Conservation (phyloP, 2,888 invertebrate genomes). For the Pristionchus japonicus region DNA sequence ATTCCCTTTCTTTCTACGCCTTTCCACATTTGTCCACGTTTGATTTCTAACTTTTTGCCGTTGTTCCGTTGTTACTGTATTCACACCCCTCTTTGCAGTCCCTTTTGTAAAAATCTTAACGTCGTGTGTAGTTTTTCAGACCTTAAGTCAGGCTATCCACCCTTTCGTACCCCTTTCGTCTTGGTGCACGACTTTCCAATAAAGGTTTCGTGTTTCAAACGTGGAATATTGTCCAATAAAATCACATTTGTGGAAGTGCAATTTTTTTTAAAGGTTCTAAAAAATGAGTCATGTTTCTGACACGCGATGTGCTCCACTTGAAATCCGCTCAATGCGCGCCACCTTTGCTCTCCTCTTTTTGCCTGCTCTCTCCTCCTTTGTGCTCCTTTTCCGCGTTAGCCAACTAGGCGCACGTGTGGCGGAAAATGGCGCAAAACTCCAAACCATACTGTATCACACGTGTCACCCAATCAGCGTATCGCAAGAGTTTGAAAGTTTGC, state of each 20-base stretch:
- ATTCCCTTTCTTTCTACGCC: not conserved
- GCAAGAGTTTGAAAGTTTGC: not conserved
- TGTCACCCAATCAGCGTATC: not conserved
- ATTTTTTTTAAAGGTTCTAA: not conserved
- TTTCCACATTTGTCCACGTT: not conserved
- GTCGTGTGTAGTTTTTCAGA: conserved; percentile 27
- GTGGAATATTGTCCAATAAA: too few relatives aligned
- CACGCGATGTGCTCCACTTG: not conserved
- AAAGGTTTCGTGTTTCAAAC: conserved; percentile 4
- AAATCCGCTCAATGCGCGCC: too few relatives aligned
- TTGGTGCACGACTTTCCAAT: conserved; percentile 30
- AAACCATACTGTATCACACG: not conserved
- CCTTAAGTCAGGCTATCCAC: conserved; percentile 13
- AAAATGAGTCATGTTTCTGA: not conserved
- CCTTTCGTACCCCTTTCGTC: not conserved
- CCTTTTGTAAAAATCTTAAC: conserved; percentile 29
- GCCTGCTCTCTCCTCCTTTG: not conserved
- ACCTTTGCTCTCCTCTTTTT: not conserved
- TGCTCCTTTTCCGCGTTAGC: not conserved
- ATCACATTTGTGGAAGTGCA: not conserved
- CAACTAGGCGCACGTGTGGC: not conserved
- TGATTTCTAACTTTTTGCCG: conserved; percentile 27
- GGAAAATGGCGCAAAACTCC: not conserved
- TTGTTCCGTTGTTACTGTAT: conserved; percentile 36
- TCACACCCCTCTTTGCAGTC: conserved; percentile 24